Conservation (phyloP, 1,140 invertebrate genomes). For the Andrena cerasifolii region DNA sequence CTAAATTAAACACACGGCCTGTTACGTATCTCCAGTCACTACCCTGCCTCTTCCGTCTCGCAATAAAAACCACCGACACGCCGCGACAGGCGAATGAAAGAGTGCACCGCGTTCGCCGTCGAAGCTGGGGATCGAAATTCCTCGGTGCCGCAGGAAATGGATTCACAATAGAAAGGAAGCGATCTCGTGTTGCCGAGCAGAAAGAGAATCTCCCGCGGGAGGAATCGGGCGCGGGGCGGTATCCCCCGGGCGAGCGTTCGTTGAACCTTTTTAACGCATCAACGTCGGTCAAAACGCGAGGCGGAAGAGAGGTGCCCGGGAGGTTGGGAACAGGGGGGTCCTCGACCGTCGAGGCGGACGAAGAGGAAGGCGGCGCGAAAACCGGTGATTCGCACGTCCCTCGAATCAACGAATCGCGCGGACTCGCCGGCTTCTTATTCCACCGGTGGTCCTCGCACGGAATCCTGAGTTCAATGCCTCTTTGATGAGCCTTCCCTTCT, state of each 20-base stretch:
- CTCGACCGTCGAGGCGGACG: conserved; percentile 37
- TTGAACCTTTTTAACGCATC: conserved; percentile 28
- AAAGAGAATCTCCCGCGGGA: background rate
- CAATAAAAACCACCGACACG: too few species aligned
- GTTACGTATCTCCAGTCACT: too few species aligned
- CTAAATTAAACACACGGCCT: too few species aligned
- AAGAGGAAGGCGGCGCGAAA: conserved; percentile 21
- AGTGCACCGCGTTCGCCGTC: too few species aligned
- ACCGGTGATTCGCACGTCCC: conserved; percentile 44
- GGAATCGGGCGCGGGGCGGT: too few species aligned
- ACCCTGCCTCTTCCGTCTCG: too few species aligned
- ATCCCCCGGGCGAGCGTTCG: background rate
- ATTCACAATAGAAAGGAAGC: background rate
- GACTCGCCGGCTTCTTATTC: conserved; percentile 58
- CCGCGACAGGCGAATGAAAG: too few species aligned
- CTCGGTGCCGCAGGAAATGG: conserved; percentile 2
- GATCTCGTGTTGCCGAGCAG: background rate
- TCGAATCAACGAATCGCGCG: conserved; percentile 52
- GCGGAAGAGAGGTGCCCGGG: conserved; percentile 17
- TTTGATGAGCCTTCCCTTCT: conserved; percentile 66
- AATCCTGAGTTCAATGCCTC: conserved; percentile 72
- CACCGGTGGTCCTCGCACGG: conserved; percentile 63
- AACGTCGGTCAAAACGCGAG: conserved; percentile 13
- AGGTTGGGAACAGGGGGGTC: conserved; percentile 10
- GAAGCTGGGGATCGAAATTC: background rate